Conservation (phyloP, 1,140 invertebrate genomes). For the Trachymyrmex septentrionalis region DNA sequence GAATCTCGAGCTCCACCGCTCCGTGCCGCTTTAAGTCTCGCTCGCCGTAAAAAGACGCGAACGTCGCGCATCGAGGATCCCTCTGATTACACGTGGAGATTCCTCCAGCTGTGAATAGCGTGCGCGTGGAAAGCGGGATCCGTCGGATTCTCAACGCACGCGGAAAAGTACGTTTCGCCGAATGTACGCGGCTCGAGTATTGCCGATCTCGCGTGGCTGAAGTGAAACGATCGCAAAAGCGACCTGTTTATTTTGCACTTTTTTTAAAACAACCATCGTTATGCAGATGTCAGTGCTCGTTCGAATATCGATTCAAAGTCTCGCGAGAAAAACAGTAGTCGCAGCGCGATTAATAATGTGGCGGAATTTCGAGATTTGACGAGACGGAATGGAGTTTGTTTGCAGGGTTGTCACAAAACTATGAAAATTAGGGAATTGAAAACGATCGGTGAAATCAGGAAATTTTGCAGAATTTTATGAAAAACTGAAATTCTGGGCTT, state of each 20-base stretch:
- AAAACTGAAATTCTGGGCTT: too few species aligned
- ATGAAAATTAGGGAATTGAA: too few species aligned
- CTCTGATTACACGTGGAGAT: conserved; percentile 60
- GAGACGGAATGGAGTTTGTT: not conserved
- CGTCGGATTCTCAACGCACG: conserved; percentile 17
- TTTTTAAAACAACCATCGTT: not conserved
- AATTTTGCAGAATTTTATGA: too few species aligned
- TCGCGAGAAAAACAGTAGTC: not conserved
- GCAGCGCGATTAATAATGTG: conserved; percentile 34
- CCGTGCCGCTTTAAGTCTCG: conserved; percentile 64
- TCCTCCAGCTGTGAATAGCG: conserved; percentile 23
- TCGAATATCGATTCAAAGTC: conserved; percentile 33
- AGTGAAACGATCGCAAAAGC: not conserved
- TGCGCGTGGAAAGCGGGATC: not conserved
- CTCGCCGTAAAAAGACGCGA: conserved; percentile 61
- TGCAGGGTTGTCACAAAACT: not conserved
- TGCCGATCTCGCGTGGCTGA: not conserved
- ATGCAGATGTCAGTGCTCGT: conserved; percentile 29
- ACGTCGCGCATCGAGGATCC: conserved; percentile 50
- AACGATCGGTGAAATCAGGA: too few species aligned
- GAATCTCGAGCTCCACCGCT: conserved; percentile 57
- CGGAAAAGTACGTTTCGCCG: not conserved
- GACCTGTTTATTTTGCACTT: not conserved
- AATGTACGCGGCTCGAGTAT: too few species aligned
- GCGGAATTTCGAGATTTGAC: conserved; percentile 7